phyloP scores from a whole-genome alignment of 2,797 vertebrate genomes.

The Sebastes taczanowskii region DNA sequence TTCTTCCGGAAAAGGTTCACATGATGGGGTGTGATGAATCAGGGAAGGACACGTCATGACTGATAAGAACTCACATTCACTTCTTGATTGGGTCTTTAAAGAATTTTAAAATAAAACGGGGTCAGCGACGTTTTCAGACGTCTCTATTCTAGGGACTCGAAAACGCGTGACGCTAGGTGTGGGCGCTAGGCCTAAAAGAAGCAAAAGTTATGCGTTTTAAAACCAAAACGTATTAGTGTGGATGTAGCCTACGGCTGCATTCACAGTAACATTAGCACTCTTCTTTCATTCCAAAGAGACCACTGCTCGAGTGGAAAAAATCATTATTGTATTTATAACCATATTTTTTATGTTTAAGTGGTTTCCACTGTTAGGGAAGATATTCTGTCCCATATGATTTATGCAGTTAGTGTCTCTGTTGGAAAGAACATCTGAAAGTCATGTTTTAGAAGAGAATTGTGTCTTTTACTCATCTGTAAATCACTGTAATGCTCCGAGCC shows the following conservation, averaged over 20 bases:
- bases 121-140: no score
- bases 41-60: no score
- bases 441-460: neutral
- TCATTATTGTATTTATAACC: neutral
- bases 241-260: neutral
- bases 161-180: no score
- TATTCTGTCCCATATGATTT: neutral
- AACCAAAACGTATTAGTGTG: no score
- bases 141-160: no score
- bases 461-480: slow-evolving; percentile 14
- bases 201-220: no score
- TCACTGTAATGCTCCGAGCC: slow-evolving; percentile 12
- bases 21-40: no score
- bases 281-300: neutral
- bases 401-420: neutral
- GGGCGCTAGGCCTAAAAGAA: no score
- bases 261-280: neutral
- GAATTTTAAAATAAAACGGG: no score
- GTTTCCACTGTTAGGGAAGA: neutral
- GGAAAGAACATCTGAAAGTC: slow-evolving; percentile 7
- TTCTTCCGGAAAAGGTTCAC: no score
- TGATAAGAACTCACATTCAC: no score
- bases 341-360: neutral
- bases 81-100: no score
- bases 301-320: neutral